Evolutionary conservation across 2,113 vertebrate species (phyloP), one percentile per base, ranked within the genome.

Genomic region (Marmota monax): DNA sequence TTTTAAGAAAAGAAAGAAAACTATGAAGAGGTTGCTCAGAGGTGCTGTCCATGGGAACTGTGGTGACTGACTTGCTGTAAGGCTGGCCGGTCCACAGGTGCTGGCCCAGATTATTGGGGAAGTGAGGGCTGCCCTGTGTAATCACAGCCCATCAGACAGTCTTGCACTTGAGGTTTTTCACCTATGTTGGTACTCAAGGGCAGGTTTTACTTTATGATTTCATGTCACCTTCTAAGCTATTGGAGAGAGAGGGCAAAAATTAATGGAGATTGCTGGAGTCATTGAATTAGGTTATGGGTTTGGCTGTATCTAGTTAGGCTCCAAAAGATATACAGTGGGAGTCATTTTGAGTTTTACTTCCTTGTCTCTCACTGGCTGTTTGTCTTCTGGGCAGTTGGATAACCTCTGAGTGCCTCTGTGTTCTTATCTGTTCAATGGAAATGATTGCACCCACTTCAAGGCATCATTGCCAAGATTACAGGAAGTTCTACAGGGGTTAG

Each of bases 111-210:
- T 58, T 67, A 39, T 25, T 4, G 32, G 6, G 11, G 39, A 23
- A 17, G 2, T 14, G 12, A 69, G 4, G 11, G 2, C 39, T 45
- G 9, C 10, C 7, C 27, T 18, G 7, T 2, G 18, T 34, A 23
- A 37, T 16, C 67, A 14, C 29, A 23, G 65, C 56, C 6, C 29
- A 8, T 56, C 20, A 72, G 2, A 2, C 42, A 8, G 8, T 58
- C 17, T 72, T 20, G 1, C 14, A 34, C 58, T n/a, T 65, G 39
- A 51, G 10, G 7, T 22, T 67, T 73, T n/a, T 51, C 48, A 4
- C n/a, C 14, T 25, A 11, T 14, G 3, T 69, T 39, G 39, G 42
- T 67, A 32, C 12, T 70, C n/a, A 63, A 4, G 61, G 9, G 11
- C 7, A 17, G 27, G 6, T 25, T 87, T 37, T 83, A n/a, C 5